Evolutionary conservation across 2,113 vertebrate genomes (phyloP).

Genomic region (Aplodontia rufa): DNA sequence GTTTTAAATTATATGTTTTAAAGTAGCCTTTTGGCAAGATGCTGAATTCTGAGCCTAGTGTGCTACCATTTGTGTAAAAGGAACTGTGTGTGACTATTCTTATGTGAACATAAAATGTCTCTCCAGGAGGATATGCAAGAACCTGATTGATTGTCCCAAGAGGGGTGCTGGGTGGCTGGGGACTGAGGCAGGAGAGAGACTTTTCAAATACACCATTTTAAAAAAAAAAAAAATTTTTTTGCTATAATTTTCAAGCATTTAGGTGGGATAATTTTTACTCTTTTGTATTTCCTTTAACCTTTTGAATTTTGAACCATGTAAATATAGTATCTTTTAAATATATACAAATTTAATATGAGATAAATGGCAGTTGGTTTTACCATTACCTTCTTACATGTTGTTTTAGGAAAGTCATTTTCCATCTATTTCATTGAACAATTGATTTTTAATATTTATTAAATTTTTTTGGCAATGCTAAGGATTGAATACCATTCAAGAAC

Average conservation of each 20-base stretch:
- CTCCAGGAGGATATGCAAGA: neutral
- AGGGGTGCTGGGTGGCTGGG: neutral
- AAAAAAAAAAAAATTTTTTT: no score
- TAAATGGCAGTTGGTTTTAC: neutral
- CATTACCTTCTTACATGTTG: neutral
- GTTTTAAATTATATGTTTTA: neutral
- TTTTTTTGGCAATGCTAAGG: neutral
- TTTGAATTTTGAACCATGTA: conserved; percentile 15
- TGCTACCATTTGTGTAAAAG: neutral
- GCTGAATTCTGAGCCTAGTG: neutral
- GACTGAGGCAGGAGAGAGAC: neutral
- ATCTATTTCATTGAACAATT: neutral
- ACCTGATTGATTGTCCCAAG: neutral
- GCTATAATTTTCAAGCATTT: conserved; percentile 13
- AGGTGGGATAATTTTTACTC: neutral
- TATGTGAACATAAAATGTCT: neutral
- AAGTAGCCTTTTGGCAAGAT: neutral
- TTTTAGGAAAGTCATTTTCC: neutral
- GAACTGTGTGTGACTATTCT: neutral
- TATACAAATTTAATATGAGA: neutral
- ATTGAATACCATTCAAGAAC: neutral
- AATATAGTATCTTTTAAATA: neutral
- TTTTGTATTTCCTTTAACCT: neutral
- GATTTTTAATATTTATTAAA: neutral
- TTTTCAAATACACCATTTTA: neutral